These are phyloP conservation scores for Darevskia mixta DNA, from an alignment of 2,797 vertebrate species.

Conservation along the genomic window DNA sequence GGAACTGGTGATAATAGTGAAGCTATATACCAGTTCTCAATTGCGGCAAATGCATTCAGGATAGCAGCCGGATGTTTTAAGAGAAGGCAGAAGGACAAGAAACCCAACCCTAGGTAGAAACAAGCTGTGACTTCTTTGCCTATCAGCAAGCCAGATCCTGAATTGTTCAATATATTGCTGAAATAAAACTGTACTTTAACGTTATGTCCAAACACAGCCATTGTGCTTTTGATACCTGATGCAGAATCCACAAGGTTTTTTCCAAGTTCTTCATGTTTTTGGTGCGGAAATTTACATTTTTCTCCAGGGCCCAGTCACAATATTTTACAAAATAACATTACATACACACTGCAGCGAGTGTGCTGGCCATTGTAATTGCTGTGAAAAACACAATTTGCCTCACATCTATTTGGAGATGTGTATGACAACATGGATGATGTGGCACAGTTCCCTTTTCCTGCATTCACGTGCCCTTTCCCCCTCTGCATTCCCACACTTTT, in stretches of 20 bases:
- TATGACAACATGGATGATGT: background rate
- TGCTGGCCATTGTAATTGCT: background rate
- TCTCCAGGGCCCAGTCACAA: background rate
- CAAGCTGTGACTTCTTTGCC: too few species aligned
- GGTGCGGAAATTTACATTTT: background rate
- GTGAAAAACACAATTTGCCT: background rate
- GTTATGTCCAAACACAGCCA: background rate
- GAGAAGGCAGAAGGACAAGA: too few species aligned
- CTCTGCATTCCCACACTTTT: too few species aligned
- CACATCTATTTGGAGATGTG: background rate
- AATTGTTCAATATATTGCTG: too few species aligned
- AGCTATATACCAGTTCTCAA: too few species aligned
- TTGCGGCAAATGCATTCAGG: too few species aligned
- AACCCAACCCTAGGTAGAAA: too few species aligned
- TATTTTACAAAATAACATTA: background rate
- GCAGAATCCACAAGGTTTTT: background rate
- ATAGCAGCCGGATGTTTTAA: too few species aligned
- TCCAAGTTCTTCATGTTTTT: background rate
- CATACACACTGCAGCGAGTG: too few species aligned
- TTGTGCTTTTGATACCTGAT: background rate
- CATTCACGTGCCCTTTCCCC: background rate
- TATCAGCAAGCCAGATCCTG: too few species aligned
- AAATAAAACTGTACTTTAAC: background rate
- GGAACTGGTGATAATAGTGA: too few species aligned
- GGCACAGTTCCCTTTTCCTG: background rate